Conservation (phyloP, 2,113 vertebrate species). For the Rhombomys opimus region DNA sequence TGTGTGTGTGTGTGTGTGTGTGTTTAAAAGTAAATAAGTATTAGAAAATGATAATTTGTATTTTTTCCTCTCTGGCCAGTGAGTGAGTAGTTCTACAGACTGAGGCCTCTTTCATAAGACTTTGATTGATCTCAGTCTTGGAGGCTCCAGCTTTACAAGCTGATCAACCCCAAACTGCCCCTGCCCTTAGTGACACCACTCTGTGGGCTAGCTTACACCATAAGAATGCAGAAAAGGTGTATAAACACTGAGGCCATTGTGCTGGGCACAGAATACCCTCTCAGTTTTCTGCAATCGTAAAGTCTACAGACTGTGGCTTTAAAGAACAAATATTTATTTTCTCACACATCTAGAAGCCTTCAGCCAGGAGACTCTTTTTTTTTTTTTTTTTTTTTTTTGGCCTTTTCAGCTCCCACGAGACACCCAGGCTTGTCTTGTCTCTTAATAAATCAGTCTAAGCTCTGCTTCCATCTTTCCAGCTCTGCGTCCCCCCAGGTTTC, state of each 20-base stretch:
- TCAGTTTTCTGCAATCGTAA: not conserved
- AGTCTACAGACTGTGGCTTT: not conserved
- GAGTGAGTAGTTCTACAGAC: too few species aligned
- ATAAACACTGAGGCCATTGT: not conserved
- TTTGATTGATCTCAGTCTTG: not conserved
- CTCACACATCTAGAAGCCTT: not conserved
- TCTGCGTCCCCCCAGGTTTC: not conserved
- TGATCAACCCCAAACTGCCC: not conserved
- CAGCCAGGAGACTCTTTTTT: not conserved
- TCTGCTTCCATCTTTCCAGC: accelerated
- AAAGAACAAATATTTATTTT: not conserved
- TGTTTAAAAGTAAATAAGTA: not conserved
- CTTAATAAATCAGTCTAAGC: accelerated
- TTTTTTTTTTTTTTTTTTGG: too few species aligned
- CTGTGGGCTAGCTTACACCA: not conserved
- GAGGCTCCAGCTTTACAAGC: not conserved
- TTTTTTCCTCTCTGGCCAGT: not conserved
- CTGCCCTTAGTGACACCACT: too few species aligned
- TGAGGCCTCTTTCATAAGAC: not conserved
- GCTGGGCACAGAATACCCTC: not conserved
- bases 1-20: too few species aligned
- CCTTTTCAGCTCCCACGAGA: not conserved
- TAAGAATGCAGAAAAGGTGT: not conserved
- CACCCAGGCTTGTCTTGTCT: accelerated
- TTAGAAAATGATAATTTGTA: not conserved